Conservation (phyloP, 1,140 invertebrate genomes). For the Magallana gigas region DNA sequence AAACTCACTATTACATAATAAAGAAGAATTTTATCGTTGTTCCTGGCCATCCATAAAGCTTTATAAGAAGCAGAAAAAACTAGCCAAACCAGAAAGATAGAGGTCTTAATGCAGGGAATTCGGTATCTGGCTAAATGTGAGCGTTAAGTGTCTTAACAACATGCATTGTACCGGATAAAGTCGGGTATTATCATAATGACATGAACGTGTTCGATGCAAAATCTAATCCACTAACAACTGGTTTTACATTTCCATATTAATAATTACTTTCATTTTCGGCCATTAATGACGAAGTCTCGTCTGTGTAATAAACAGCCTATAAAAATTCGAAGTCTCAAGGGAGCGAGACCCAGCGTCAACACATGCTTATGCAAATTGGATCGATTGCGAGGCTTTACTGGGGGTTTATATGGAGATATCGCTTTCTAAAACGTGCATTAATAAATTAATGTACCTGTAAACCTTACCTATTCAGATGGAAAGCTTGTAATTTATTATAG, state of each 20-base stretch:
- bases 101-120: too few species aligned
- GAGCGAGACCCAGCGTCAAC: background rate
- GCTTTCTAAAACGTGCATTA: conserved; percentile 9
- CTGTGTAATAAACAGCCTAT: background rate
- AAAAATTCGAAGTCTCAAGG: background rate
- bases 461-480: background rate
- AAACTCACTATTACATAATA: too few species aligned
- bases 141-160: background rate
- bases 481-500: background rate
- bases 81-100: too few species aligned
- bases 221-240: background rate
- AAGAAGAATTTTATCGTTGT: too few species aligned
- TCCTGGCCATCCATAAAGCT: too few species aligned
- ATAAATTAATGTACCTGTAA: background rate
- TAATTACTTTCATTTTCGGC: conserved; percentile 1
- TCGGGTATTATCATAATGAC: background rate
- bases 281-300: background rate
- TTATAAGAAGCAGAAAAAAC: too few species aligned
- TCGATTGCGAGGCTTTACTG: background rate
- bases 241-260: background rate
- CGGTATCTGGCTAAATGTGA: background rate
- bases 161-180: background rate
- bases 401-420: background rate
- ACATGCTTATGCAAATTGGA: background rate
- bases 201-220: background rate